Percentiles rank a stretch among this genome's conserved stretches.
Evolutionary conservation across 2,113 vertebrate species (phyloP).

Genomic region (Mesoclemmys tuberculata): DNA sequence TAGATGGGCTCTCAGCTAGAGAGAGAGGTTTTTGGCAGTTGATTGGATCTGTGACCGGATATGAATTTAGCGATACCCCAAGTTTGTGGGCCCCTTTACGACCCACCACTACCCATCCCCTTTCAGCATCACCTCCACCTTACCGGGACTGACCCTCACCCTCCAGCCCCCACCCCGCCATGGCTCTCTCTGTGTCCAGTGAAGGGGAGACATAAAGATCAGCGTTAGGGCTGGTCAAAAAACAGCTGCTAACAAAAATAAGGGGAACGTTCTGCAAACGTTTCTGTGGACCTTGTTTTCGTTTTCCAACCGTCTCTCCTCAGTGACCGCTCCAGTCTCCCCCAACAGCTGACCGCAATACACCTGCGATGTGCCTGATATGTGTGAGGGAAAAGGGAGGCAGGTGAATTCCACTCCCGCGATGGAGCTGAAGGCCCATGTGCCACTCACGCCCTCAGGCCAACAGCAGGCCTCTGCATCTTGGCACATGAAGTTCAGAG

Average conservation of each 20-base stretch:
- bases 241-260: background rate
- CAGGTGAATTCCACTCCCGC: background rate
- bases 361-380: background rate
- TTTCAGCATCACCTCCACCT: background rate
- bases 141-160: background rate
- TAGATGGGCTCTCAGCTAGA: background rate
- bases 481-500: background rate
- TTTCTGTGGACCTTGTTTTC: background rate
- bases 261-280: background rate
- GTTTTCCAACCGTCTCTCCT: background rate
- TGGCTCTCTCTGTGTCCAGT: background rate
- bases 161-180: background rate
- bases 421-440: too few species aligned
- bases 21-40: background rate
- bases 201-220: background rate
- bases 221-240: background rate
- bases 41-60: background rate
- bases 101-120: background rate
- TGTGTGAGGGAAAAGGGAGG: background rate
- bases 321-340: background rate
- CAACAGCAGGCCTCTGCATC: background rate
- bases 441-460: background rate
- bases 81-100: background rate
- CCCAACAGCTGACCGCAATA: background rate
- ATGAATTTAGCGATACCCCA: background rate